A percentile compares a stretch with the other conserved stretches of the same genome.
These are phyloP conservation scores for Amazona vittata DNA, from an alignment of 2,113 vertebrate genomes.

Conservation along the genomic window DNA sequence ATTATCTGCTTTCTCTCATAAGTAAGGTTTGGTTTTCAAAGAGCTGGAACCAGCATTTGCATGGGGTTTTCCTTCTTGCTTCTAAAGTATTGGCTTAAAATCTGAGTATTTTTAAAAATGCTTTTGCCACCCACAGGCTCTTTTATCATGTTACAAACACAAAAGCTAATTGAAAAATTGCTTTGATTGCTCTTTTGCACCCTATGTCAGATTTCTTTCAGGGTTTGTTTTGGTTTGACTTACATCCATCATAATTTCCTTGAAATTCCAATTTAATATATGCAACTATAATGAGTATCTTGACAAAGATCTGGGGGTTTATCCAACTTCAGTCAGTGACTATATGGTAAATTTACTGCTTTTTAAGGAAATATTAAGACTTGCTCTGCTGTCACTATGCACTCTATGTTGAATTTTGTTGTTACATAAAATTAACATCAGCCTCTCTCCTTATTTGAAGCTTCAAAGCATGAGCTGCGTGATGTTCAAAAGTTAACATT, in stretches of 20 bases:
- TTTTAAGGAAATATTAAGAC: background rate
- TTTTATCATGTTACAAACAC: background rate
- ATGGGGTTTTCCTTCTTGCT: background rate
- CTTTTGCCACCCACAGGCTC: background rate
- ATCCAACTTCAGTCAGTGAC: background rate
- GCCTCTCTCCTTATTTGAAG: background rate
- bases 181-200: background rate
- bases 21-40: background rate
- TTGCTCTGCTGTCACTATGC: background rate
- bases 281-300: background rate
- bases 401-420: background rate
- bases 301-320: background rate
- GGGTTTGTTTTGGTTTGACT: background rate
- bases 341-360: background rate
- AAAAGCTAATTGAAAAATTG: background rate
- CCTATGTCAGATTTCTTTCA: background rate
- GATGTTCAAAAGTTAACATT: background rate
- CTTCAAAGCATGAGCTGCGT: rapidly evolving
- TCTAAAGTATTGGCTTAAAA: background rate
- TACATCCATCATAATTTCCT: background rate
- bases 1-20: background rate
- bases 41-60: background rate
- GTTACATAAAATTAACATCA: background rate
- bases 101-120: background rate
- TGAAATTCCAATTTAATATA: background rate